phyloP scores from a whole-genome alignment of 2,797 vertebrate species.

The Crotalus adamanteus region DNA sequence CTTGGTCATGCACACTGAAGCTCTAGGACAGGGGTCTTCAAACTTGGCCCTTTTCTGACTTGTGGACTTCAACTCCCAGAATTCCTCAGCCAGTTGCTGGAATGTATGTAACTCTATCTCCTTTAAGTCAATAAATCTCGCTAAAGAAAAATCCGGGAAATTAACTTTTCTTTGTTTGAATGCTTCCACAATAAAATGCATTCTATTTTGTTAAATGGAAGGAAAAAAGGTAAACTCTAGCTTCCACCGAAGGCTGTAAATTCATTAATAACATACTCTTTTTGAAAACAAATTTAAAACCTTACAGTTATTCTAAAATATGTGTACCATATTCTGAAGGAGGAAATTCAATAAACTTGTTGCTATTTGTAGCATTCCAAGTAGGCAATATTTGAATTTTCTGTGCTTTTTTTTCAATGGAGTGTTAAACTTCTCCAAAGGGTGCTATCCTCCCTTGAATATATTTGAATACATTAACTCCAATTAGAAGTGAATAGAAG shows the following conservation, averaged over 20 bases:
- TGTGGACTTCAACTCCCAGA: no score
- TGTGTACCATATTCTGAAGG: not conserved
- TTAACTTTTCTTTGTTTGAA: not conserved
- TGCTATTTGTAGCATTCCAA: not conserved
- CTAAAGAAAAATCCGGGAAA: not conserved
- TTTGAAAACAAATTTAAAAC: not conserved
- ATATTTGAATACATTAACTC: slow-evolving; percentile 18
- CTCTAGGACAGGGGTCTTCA: no score
- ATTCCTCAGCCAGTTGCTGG: no score
- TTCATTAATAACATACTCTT: not conserved
- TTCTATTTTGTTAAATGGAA: not conserved
- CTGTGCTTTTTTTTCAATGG: not conserved
- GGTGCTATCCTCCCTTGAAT: not conserved
- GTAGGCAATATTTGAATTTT: not conserved
- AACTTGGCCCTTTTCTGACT: no score
- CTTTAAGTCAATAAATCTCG: not conserved
- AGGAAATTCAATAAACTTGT: not conserved
- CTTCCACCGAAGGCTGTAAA: not conserved
- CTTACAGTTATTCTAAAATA: not conserved
- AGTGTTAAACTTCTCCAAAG: not conserved
- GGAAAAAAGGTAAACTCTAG: not conserved
- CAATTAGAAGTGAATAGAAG: not conserved
- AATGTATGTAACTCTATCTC: not conserved
- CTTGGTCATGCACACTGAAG: no score
- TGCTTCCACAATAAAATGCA: not conserved